phyloP scores from a whole-genome alignment of 1,140 invertebrate genomes.

The Acyrthosiphon pisum region DNA sequence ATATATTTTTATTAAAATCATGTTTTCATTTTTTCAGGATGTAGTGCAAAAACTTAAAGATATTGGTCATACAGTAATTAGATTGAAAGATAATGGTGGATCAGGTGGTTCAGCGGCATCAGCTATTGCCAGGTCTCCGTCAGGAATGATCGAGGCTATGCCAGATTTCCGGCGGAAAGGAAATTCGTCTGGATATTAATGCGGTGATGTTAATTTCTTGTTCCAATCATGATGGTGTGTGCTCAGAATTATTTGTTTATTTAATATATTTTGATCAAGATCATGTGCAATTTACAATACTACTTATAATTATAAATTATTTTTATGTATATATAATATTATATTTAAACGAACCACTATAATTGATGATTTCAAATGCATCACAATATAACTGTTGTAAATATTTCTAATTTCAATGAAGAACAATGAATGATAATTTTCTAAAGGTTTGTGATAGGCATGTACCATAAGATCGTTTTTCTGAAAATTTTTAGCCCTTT shows the following conservation, averaged over 20 bases:
- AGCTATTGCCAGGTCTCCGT: constrained; percentile 43
- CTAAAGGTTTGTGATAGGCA: not conserved
- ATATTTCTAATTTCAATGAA: not conserved
- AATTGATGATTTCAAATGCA: not conserved
- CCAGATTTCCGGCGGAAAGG: constrained; percentile 59
- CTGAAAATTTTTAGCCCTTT: too few species aligned
- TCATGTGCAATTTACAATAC: not conserved
- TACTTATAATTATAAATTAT: not conserved
- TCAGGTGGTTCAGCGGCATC: constrained; percentile 55
- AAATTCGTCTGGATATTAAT: constrained; percentile 58
- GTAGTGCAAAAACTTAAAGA: constrained; percentile 37
- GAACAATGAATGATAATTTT: not conserved
- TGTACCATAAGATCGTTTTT: not conserved
- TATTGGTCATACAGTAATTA: constrained; percentile 47
- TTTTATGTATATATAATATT: not conserved
- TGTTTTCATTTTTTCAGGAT: not conserved
- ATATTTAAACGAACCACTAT: not conserved
- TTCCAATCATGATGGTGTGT: not conserved
- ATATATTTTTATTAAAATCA: not conserved
- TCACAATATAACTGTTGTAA: not conserved
- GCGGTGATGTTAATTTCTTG: not conserved
- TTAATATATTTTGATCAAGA: not conserved
- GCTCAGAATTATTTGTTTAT: not conserved
- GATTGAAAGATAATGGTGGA: constrained; percentile 1
- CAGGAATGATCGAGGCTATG: constrained; percentile 46